Evolutionary conservation across 2,797 vertebrate species (phyloP).

Genomic region (Leptatherina wallacei): DNA sequence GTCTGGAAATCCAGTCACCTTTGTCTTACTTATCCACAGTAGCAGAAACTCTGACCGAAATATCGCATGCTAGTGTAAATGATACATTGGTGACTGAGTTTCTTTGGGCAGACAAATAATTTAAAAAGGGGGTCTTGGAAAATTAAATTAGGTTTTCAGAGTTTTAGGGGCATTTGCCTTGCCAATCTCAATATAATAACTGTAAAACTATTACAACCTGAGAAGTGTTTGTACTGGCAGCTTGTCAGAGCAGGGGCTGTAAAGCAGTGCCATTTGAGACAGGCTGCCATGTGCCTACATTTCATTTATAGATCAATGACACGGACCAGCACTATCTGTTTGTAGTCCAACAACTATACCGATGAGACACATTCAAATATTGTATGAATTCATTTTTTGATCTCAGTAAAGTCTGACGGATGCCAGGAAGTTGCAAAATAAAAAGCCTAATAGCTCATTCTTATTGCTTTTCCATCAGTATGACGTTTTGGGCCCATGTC

Average conservation of each 20-base stretch:
- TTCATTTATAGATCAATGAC: conserved; percentile 68
- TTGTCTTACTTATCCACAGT: not conserved
- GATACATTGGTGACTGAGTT: conserved; percentile 72
- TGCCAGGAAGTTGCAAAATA: conserved; percentile 43
- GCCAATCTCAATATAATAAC: conserved; percentile 83
- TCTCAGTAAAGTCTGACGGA: conserved; percentile 20
- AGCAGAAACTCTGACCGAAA: not conserved
- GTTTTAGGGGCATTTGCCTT: conserved; percentile 55
- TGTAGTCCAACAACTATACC: conserved; percentile 50
- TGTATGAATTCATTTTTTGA: conserved; percentile 31
- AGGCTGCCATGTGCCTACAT: conserved; percentile 62
- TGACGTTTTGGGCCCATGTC: conserved; percentile 30
- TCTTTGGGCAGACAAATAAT: conserved; percentile 62
- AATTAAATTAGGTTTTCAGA: conserved; percentile 77
- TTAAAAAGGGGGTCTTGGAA: conserved; percentile 67
- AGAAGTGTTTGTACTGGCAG: conserved; percentile 82
- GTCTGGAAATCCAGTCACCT: not conserved
- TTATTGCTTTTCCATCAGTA: conserved; percentile 51
- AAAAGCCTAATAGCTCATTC: conserved; percentile 43
- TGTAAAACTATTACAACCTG: conserved; percentile 82
- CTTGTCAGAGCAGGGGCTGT: conserved; percentile 62
- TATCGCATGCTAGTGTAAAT: conserved; percentile 43
- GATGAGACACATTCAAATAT: conserved; percentile 41
- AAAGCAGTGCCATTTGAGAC: conserved; percentile 62
- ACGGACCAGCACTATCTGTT: conserved; percentile 57